Percentiles rank a stretch among this genome's conserved stretches.
phyloP scores from a whole-genome alignment of 2,113 vertebrate genomes.

The Gnathonemus echidnorhynchus region DNA sequence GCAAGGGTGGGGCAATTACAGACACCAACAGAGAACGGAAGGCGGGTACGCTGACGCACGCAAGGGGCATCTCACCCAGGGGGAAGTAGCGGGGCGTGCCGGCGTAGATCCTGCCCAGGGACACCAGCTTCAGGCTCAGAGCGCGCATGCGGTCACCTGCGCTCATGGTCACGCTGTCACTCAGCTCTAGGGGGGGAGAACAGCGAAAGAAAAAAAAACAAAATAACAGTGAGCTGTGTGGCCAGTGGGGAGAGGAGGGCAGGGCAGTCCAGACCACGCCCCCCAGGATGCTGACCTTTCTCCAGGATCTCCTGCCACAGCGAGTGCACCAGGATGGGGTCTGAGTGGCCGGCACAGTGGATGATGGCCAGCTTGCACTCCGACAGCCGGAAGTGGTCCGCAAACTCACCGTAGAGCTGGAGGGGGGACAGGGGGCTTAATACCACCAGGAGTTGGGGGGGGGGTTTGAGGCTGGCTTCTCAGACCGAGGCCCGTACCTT shows the following conservation, averaged over 20 bases:
- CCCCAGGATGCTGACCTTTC: conserved; percentile 64
- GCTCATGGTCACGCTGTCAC: conserved; percentile 72
- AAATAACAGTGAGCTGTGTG: background rate
- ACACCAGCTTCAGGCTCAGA: conserved; percentile 82
- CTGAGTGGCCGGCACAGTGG: conserved; percentile 89
- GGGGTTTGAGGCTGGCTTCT: background rate
- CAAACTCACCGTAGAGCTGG: conserved; percentile 93
- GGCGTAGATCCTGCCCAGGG: conserved; percentile 85
- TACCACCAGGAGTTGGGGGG: background rate
- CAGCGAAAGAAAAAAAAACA: background rate
- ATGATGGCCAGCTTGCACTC: conserved; percentile 97
- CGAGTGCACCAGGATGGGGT: conserved; percentile 87
- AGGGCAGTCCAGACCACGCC: background rate
- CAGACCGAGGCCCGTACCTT: conserved; percentile 62
- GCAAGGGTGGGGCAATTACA: background rate
- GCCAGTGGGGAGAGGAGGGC: background rate
- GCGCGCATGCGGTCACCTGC: conserved; percentile 81
- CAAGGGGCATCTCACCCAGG: conserved; percentile 62
- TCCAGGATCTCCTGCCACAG: conserved; percentile 97
- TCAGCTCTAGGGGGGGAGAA: conserved; percentile 65
- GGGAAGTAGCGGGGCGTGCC: conserved; percentile 95
- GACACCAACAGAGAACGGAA: background rate
- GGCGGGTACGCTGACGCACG: background rate
- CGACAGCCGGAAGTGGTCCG: conserved; percentile 86
- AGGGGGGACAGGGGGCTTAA: background rate